Evolutionary conservation across 1,140 invertebrate species (phyloP).

Genomic region (Magallana gigas): DNA sequence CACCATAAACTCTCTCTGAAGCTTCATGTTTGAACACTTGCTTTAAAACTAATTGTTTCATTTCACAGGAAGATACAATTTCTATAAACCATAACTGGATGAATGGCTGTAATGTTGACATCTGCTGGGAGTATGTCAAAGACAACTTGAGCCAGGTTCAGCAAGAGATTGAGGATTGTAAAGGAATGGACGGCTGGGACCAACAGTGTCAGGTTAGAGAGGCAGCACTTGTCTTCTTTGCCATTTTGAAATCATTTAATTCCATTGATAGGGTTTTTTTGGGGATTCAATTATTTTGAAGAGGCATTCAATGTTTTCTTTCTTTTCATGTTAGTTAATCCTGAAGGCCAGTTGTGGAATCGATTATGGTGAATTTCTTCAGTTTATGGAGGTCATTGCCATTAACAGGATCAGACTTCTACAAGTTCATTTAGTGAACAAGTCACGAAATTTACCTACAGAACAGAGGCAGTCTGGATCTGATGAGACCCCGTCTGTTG

Average conservation of each 20-base stretch:
- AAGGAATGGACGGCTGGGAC: conserved; percentile 73
- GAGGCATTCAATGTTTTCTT: not conserved
- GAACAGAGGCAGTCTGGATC: not conserved
- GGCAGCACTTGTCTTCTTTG: too few species aligned
- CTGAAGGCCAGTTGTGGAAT: conserved; percentile 91
- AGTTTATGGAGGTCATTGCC: conserved; percentile 85
- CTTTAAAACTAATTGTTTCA: not conserved
- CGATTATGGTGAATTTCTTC: conserved; percentile 86
- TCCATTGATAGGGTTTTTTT: too few species aligned
- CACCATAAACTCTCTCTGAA: too few species aligned
- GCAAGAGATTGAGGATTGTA: conserved; percentile 85
- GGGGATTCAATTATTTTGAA: too few species aligned
- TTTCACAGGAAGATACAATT: conserved; percentile 90
- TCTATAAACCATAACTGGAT: conserved; percentile 99
- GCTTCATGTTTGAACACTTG: too few species aligned
- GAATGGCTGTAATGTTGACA: conserved; percentile 91
- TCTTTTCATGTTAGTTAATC: conserved; percentile 79
- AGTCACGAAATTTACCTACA: not conserved
- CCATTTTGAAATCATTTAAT: too few species aligned
- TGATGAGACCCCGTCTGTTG: not conserved
- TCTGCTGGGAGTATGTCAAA: conserved; percentile 86
- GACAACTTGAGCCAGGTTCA: conserved; percentile 85
- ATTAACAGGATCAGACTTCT: conserved; percentile 63
- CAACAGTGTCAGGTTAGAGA: conserved; percentile 75
- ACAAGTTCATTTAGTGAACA: not conserved